A percentile compares a stretch with the other conserved stretches of the same genome.
phyloP scores from a whole-genome alignment of 2,797 vertebrate species.

The Zenarchopterus dispar region DNA sequence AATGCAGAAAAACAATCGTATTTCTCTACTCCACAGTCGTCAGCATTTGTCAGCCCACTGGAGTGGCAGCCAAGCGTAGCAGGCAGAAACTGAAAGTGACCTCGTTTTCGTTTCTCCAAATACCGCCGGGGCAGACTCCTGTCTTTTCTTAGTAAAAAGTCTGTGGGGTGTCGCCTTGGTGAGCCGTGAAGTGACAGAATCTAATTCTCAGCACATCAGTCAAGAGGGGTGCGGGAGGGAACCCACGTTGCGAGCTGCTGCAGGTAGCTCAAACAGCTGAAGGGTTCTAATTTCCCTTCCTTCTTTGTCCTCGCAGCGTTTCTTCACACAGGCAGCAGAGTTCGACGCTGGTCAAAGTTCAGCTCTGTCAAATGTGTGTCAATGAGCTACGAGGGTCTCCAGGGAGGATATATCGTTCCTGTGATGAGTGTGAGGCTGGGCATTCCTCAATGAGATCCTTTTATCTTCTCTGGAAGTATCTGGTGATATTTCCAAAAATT shows the following conservation, averaged over 20 bases:
- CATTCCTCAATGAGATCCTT: conserved; percentile 4
- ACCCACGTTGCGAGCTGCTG: conserved; percentile 13
- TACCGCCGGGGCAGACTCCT: conserved; percentile 35
- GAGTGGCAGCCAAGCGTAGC: conserved; percentile 32
- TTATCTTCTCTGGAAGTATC: background rate
- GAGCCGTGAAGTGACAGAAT: conserved; percentile 71
- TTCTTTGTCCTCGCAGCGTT: conserved; percentile 39
- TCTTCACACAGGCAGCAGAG: conserved; percentile 23
- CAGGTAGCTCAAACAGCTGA: conserved; percentile 54
- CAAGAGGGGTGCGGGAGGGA: conserved; percentile 55
- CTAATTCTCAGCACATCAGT: conserved; percentile 75
- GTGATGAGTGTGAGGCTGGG: conserved; percentile 19
- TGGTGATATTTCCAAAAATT: background rate
- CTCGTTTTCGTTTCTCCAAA: conserved; percentile 53
- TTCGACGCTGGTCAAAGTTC: conserved; percentile 49
- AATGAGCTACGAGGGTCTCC: conserved; percentile 41
- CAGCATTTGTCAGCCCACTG: conserved; percentile 37
- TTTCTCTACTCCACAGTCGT: conserved; percentile 14
- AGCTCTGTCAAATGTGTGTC: conserved; percentile 58
- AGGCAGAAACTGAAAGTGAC: conserved; percentile 57
- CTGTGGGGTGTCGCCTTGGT: conserved; percentile 43
- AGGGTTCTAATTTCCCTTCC: conserved; percentile 24
- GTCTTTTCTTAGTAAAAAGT: conserved; percentile 43
- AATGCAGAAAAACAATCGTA: conserved; percentile 1
- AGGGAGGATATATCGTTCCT: conserved; percentile 20